These are phyloP conservation scores for Lutjanus campechanus DNA, from an alignment of 2,797 vertebrate genomes.

Conservation along the genomic window DNA sequence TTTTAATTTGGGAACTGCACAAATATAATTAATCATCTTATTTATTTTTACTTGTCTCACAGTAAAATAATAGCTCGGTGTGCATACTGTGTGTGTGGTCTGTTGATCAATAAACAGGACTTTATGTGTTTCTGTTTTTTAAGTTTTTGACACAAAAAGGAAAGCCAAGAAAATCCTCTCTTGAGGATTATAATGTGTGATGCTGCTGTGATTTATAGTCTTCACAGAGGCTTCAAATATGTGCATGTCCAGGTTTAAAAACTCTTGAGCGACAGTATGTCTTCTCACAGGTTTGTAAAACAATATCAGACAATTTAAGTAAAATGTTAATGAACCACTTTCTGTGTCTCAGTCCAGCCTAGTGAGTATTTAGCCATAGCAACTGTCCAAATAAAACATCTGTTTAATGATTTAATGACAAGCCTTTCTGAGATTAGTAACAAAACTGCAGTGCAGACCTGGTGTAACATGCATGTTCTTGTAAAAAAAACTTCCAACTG, in stretches of 20 bases:
- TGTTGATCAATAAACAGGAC: not conserved
- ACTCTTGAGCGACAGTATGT: not conserved
- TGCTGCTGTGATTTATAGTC: not conserved
- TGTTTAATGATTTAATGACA: not conserved
- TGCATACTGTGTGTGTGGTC: not conserved
- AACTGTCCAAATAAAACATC: not conserved
- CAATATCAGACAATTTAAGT: not conserved
- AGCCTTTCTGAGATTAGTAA: not conserved
- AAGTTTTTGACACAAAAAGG: not conserved
- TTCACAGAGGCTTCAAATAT: not conserved
- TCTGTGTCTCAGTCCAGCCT: not conserved
- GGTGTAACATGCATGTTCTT: not conserved
- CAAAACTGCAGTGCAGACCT: constrained; percentile 12
- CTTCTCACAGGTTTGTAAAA: constrained; percentile 3
- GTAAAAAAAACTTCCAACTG: constrained; percentile 40
- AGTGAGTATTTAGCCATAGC: not conserved
- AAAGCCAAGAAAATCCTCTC: not conserved
- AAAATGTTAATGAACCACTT: not conserved
- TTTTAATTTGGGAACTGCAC: constrained; percentile 22
- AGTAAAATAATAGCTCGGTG: not conserved
- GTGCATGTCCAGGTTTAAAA: not conserved
- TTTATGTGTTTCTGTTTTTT: not conserved
- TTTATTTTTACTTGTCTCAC: not conserved
- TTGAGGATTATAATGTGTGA: not conserved
- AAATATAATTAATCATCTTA: not conserved